phyloP scores from a whole-genome alignment of 2,888 invertebrate species.

The Epistrophe eligans region DNA sequence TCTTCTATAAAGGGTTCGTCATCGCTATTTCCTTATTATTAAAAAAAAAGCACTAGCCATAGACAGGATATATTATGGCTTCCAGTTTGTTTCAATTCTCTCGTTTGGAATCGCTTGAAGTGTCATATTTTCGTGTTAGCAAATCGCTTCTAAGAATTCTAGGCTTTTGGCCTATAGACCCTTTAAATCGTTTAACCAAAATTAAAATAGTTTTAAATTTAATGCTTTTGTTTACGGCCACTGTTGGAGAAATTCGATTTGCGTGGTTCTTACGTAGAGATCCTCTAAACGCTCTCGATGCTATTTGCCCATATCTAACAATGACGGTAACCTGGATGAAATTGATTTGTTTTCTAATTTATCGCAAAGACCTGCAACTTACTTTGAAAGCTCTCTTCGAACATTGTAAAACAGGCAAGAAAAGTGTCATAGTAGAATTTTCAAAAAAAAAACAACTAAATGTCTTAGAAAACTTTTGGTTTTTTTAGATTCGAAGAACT shows the following conservation, averaged over 20 bases:
- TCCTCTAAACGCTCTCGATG: not conserved
- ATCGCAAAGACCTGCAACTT: not conserved
- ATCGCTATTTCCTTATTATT: too few relatives aligned
- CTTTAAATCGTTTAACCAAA: not conserved
- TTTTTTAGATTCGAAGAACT: not conserved
- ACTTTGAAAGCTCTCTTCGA: not conserved
- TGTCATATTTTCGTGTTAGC: not conserved
- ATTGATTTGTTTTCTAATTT: not conserved
- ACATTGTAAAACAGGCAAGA: not conserved
- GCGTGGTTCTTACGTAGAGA: not conserved
- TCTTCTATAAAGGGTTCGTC: too few relatives aligned
- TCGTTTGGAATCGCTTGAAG: slow-evolving; percentile 2
- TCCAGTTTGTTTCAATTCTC: not conserved
- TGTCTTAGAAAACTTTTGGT: too few relatives aligned
- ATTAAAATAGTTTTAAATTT: slow-evolving; percentile 8
- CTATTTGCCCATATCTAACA: not conserved
- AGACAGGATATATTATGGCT: not conserved
- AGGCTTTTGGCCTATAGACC: slow-evolving; percentile 20
- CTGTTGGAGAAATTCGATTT: slow-evolving; percentile 2
- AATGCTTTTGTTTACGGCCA: not conserved
- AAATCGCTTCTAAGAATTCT: slow-evolving; percentile 15
- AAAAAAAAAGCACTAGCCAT: too few relatives aligned
- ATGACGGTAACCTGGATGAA: slow-evolving; percentile 6
- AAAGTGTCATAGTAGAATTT: not conserved
- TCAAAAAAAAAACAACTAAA: too few relatives aligned